Percentiles rank a stretch among this genome's conserved stretches.
These are phyloP conservation scores for Capreolus pygargus DNA, from an alignment of 2,113 vertebrate genomes.

Conservation along the genomic window DNA sequence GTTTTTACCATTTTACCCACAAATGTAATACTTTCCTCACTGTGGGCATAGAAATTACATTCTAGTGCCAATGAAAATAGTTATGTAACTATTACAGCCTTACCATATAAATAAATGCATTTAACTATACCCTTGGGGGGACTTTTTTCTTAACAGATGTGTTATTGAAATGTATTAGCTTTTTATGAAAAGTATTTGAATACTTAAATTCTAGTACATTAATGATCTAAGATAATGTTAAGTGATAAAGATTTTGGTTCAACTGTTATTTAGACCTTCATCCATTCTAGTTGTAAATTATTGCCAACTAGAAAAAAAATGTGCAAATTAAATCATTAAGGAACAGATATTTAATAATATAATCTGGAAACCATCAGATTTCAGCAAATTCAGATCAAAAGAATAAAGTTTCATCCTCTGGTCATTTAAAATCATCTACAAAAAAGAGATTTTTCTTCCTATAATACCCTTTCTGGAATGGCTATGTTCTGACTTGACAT, in stretches of 20 bases:
- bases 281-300: background rate
- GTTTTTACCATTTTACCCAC: conserved; percentile 41
- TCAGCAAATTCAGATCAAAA: background rate
- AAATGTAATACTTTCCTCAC: conserved; percentile 50
- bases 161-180: conserved; percentile 46
- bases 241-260: background rate
- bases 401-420: background rate
- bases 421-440: background rate
- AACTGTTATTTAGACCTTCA: background rate
- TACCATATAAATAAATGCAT: conserved; percentile 15
- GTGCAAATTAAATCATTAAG: background rate
- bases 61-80: conserved; percentile 70
- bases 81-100: conserved; percentile 47
- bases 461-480: background rate
- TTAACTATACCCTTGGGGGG: conserved; percentile 15
- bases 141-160: conserved; percentile 55
- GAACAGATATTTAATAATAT: background rate
- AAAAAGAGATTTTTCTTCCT: background rate
- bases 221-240: conserved; percentile 22
- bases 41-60: conserved; percentile 29
- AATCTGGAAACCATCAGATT: background rate
- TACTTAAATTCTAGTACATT: background rate
- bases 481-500: background rate
- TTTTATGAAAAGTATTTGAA: conserved; percentile 37
- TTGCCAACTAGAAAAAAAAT: background rate